phyloP scores from a whole-genome alignment of 2,797 vertebrate species.

The Otus scops region DNA sequence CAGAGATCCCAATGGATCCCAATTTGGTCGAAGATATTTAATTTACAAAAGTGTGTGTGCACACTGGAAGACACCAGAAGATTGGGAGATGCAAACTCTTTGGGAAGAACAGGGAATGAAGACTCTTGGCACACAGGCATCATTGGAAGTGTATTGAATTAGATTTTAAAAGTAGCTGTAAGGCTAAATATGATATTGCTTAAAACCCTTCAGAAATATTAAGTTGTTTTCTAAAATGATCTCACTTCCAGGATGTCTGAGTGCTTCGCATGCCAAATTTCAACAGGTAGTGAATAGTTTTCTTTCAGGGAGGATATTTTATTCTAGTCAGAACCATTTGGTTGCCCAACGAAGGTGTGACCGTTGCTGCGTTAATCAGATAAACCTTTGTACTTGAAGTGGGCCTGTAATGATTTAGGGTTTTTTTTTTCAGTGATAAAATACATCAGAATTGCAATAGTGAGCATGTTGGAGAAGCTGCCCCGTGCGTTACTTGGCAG shows the following conservation, averaged over 20 bases:
- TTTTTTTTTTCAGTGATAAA: neutral
- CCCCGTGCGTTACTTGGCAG: fast-evolving
- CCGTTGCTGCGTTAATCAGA: fast-evolving
- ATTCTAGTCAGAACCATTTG: fast-evolving
- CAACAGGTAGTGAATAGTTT: neutral
- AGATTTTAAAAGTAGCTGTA: neutral
- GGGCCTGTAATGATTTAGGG: neutral
- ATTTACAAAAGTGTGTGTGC: neutral
- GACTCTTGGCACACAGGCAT: neutral
- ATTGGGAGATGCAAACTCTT: fast-evolving
- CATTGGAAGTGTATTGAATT: neutral
- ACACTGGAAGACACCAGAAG: neutral
- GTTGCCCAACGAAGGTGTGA: neutral
- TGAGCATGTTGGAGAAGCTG: neutral
- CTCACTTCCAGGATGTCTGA: neutral
- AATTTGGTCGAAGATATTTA: neutral
- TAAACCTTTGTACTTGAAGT: neutral
- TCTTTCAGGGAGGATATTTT: neutral
- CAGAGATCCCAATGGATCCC: neutral
- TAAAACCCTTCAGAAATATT: neutral
- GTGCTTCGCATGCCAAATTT: neutral
- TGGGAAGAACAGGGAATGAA: neutral
- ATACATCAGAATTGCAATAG: no score
- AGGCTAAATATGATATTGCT: fast-evolving
- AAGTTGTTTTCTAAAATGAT: neutral